Conservation (phyloP, 2,113 vertebrate genomes). For the Corvus moneduloides region DNA sequence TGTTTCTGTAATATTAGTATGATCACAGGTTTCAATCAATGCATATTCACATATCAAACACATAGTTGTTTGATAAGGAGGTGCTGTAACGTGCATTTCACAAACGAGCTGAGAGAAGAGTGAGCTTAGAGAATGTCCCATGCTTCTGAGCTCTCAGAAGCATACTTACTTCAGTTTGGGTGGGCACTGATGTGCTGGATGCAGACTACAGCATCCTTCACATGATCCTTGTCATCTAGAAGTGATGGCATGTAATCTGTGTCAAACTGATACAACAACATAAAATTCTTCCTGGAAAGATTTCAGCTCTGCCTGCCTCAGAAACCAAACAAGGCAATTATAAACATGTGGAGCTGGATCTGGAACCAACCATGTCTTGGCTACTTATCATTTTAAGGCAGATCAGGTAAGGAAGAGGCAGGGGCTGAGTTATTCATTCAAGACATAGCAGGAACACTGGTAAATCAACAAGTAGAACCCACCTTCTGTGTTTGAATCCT, state of each 20-base stretch:
- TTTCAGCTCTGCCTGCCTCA: neutral
- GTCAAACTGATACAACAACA: neutral
- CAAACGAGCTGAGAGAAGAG: neutral
- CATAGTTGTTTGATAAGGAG: neutral
- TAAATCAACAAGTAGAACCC: neutral
- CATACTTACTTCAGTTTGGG: neutral
- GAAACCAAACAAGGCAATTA: neutral
- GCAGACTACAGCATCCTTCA: neutral
- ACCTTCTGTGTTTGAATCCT: neutral
- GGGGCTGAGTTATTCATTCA: neutral
- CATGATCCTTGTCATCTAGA: fast-evolving
- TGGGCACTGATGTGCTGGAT: neutral
- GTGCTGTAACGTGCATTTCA: neutral
- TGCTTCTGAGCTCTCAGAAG: neutral
- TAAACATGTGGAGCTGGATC: neutral
- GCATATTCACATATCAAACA: neutral
- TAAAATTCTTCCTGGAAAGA: neutral
- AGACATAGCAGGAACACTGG: neutral
- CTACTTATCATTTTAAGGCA: neutral
- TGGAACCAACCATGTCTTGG: neutral
- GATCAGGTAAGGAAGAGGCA: neutral
- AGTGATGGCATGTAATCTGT: neutral
- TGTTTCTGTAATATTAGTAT: neutral
- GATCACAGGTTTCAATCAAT: neutral
- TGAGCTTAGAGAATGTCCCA: neutral